Conservation (phyloP, 2,888 invertebrate genomes). For the Caenorhabditis uteleia region DNA sequence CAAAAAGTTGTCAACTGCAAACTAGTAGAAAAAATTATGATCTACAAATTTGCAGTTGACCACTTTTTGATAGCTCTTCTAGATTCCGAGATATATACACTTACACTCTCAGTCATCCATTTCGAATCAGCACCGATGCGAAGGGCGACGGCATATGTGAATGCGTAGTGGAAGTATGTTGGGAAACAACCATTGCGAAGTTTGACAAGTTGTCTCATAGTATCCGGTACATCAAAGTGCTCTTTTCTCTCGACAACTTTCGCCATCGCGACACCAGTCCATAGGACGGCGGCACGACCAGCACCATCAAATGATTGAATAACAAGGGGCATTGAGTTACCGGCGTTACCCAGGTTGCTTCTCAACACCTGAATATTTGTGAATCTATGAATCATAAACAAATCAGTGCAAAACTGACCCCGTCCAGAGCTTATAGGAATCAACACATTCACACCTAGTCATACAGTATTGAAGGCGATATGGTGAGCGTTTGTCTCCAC, state of each 20-base stretch:
- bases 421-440: no score
- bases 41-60: no score
- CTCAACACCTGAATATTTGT: slow-evolving; percentile 14
- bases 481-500: no score
- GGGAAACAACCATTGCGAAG: slow-evolving; percentile 4
- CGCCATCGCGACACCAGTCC: slow-evolving; percentile 33
- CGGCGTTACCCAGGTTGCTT: slow-evolving; percentile 23
- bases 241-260: slow-evolving; percentile 41
- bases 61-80: no score
- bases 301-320: slow-evolving; percentile 35
- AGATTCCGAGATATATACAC: no score
- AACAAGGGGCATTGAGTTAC: no score
- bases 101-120: neutral
- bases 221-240: slow-evolving; percentile 38
- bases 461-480: no score
- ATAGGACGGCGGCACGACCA: slow-evolving; percentile 20
- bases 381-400: neutral
- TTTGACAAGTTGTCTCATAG: slow-evolving; percentile 17
- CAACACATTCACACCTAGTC: no score
- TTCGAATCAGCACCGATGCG: slow-evolving; percentile 1
- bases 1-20: no score
- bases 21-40: no score
- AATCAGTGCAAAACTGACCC: no score
- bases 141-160: neutral
- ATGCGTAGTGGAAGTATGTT: neutral